These are phyloP conservation scores for Nannoperca australis DNA, from an alignment of 2,797 vertebrate species.

Conservation along the genomic window DNA sequence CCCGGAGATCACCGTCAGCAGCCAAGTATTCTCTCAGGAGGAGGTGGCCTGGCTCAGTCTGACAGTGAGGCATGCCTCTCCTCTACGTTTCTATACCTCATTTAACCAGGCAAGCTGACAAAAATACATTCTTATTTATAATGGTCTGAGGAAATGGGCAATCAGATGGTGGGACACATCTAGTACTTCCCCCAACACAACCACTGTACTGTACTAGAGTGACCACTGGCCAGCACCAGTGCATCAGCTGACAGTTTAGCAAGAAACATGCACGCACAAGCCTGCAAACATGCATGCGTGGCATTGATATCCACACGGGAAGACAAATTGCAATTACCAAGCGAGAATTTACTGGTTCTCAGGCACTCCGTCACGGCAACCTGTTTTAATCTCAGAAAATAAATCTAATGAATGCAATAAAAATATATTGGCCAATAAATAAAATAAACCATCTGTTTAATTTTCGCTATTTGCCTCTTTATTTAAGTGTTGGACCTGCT, in stretches of 20 bases:
- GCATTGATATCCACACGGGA: background rate
- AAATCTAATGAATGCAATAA: conserved; percentile 23
- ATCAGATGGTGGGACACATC: conserved; percentile 18
- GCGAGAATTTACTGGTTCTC: background rate
- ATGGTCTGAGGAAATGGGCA: conserved; percentile 33
- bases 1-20: conserved; percentile 69
- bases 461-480: conserved; percentile 22
- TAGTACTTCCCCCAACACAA: conserved; percentile 28
- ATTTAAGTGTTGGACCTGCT: conserved; percentile 15
- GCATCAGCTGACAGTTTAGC: conserved; percentile 1
- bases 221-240: background rate
- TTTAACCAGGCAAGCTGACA: conserved; percentile 56
- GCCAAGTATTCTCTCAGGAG: conserved; percentile 69
- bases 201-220: conserved; percentile 9
- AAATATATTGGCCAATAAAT: conserved; percentile 13
- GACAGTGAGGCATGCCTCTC: conserved; percentile 65
- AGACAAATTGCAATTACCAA: background rate
- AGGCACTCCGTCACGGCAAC: background rate
- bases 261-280: background rate
- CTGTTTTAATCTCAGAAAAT: conserved; percentile 12
- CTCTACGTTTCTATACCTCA: conserved; percentile 47
- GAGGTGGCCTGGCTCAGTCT: conserved; percentile 51
- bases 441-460: conserved; percentile 37
- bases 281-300: conserved; percentile 3
- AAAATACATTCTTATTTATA: conserved; percentile 52